Evolutionary conservation across 2,888 invertebrate species (phyloP), one percentile per base, ranked within the genome.

Genomic region (Spatulosminthurus flaviceps): DNA sequence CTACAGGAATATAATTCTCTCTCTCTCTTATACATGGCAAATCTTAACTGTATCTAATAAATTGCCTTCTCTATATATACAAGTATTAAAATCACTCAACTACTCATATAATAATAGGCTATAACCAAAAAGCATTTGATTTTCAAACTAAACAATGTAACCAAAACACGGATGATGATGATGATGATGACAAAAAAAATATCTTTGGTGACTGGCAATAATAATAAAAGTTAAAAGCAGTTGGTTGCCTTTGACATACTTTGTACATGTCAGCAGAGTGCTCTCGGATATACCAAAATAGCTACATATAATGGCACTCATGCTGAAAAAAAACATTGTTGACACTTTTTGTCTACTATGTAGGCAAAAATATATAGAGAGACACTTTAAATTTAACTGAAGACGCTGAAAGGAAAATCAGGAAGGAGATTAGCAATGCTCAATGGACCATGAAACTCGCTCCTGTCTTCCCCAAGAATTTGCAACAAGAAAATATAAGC

Each of bases 401-500:
- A 51, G 51, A 51, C 51, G 51, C 51, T 51, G 51, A 74, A 74
- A 76, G 61, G 75, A 76, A 61, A 76, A 66, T 64, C 34, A 76
- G 75, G 75, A 76, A 76, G 75, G 75, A 67, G 67, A 76, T 73
- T 74, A 74, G 74, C 1, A 74, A 29, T 74, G 74, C 41, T 74
- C 74, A 74, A 74, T 74, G 74, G 34, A 74, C 60, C 74, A 34
- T 22, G 34, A 19, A 60, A 41, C 29, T 19, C 24, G 28, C 21
- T 43, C 16, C 19, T n/a, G n/a, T n/a, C n/a, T n/a, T n/a, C 29
- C 28, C 29, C 21, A 60, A 73, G n/a, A 1, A n/a, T n/a, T n/a
- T n/a, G n/a, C n/a, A n/a, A n/a, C n/a, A n/a, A n/a, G n/a, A n/a
- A n/a, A n/a, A n/a, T n/a, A n/a, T n/a, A n/a, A n/a, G n/a, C n/a